A percentile compares a stretch with the other conserved stretches of the same genome.
These are phyloP conservation scores for Microtus agrestis DNA, from an alignment of 2,797 vertebrate genomes.

Conservation along the genomic window DNA sequence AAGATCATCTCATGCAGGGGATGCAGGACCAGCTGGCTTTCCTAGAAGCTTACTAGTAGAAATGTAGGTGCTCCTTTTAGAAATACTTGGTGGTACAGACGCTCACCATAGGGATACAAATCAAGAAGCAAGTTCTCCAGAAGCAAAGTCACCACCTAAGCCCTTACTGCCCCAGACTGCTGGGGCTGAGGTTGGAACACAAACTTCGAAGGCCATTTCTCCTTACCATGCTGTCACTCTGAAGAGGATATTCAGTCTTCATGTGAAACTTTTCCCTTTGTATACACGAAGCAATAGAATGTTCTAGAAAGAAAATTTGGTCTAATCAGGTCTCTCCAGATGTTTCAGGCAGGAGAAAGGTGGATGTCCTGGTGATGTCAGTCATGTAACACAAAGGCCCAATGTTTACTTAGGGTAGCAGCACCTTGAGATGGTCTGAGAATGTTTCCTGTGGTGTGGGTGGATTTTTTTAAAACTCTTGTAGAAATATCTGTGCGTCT, in stretches of 20 bases:
- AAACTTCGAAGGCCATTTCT: background rate
- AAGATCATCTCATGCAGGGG: background rate
- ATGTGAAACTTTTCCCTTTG: background rate
- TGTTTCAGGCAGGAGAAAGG: background rate
- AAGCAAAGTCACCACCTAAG: background rate
- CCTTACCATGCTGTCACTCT: rapidly evolving
- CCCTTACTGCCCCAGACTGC: background rate
- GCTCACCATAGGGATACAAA: background rate
- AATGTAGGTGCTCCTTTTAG: no score
- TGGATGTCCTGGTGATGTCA: background rate
- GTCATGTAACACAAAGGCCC: background rate
- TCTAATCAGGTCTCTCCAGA: background rate
- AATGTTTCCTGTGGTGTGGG: background rate
- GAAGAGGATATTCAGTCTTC: background rate
- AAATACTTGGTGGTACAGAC: rapidly evolving
- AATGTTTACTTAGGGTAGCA: background rate
- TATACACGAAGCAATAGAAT: background rate
- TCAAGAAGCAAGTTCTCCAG: background rate
- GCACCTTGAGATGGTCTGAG: slow-evolving; percentile 1
- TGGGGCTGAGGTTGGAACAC: background rate
- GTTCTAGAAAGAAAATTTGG: background rate
- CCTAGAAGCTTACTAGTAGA: background rate
- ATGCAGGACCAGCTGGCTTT: background rate
- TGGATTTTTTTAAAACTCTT: background rate
- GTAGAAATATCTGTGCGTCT: slow-evolving; percentile 45